Base-by-base conservation (phyloP, 2,888 invertebrate species). In the Euplagia quadripunctaria region DNA sequence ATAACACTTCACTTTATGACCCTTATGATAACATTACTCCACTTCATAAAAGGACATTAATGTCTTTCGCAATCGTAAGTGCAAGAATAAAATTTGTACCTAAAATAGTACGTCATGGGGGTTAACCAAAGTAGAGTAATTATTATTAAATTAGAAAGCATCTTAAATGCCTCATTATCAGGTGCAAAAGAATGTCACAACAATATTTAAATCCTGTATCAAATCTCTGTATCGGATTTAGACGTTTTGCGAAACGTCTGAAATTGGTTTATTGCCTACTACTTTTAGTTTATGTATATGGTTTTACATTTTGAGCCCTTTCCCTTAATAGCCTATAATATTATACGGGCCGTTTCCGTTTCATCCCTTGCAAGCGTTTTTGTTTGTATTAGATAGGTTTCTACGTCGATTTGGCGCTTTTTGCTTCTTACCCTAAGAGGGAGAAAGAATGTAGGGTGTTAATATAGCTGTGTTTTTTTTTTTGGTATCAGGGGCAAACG, bases 301-400 rank as follows among this genome's bases (percentile, higher is more conserved):
- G 78, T 69, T 78, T 77, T 74, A 78, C 83, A 78, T 83, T 78
- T 68, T 80, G 81, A 75, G 78, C 72, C 66, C 68, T 81, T 80
- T 63, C 74, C 71, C 81, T 74, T 80, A 74, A 83, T 78, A 14
- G 71, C 64, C 74, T 41, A 80, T 81, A 76, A 81, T 75, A 82
- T 81, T 81, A 78, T 73, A 81, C 76, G 74, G 64, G 43, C 72
- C 43, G 75, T 6, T 8, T 46, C 1, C 43, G 43, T 82, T 72
- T 31, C n/a, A 42, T 73, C 72, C 80, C 46, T 41, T 68, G 71
- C 64, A 68, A 77, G 71, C 69, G 42, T 52, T 65, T 52, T 64
- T 64, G 52, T 65, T 65, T 42, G 43, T 71, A 55, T 70, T 42
- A 65, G 55, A 71, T 12, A 51, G n/a, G 42, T 20, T 65, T 42